These are phyloP conservation scores for Cairina moschata DNA, from an alignment of 2,113 vertebrate genomes.

Conservation along the genomic window DNA sequence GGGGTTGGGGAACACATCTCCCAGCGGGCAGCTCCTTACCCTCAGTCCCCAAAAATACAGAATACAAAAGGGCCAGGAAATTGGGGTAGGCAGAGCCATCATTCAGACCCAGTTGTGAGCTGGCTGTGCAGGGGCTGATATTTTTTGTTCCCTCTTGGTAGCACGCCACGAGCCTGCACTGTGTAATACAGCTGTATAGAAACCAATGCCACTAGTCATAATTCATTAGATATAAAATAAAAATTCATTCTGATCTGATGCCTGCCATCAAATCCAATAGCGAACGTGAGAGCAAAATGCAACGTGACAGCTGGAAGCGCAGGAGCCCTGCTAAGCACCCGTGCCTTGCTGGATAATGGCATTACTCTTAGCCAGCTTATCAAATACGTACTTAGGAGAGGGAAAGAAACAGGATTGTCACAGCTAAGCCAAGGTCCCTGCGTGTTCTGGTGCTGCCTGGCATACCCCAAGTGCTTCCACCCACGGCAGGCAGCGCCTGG, in stretches of 20 bases:
- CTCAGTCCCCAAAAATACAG: background rate
- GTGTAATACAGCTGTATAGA: background rate
- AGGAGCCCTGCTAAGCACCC: background rate
- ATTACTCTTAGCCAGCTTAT: background rate
- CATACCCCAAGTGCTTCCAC: too few relatives aligned
- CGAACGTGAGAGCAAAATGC: background rate
- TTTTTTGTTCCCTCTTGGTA: background rate
- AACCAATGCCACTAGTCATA: background rate
- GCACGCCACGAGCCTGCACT: fast-evolving
- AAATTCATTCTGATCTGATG: background rate
- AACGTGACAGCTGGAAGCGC: background rate
- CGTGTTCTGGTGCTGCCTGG: background rate
- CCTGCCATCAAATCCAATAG: background rate
- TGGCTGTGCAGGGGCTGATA: background rate
- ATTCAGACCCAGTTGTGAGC: fast-evolving
- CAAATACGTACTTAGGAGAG: background rate
- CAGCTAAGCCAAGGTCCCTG: background rate
- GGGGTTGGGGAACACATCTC: background rate
- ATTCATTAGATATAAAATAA: background rate
- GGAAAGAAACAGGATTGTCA: background rate
- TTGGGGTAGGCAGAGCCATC: fast-evolving
- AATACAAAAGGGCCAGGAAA: background rate
- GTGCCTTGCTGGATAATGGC: background rate
- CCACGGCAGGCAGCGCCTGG: too few relatives aligned
- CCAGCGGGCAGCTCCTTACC: background rate